Percentiles rank a stretch among this genome's conserved stretches.
Evolutionary conservation across 2,113 vertebrate genomes (phyloP).

Genomic region (Elanus axillaris): DNA sequence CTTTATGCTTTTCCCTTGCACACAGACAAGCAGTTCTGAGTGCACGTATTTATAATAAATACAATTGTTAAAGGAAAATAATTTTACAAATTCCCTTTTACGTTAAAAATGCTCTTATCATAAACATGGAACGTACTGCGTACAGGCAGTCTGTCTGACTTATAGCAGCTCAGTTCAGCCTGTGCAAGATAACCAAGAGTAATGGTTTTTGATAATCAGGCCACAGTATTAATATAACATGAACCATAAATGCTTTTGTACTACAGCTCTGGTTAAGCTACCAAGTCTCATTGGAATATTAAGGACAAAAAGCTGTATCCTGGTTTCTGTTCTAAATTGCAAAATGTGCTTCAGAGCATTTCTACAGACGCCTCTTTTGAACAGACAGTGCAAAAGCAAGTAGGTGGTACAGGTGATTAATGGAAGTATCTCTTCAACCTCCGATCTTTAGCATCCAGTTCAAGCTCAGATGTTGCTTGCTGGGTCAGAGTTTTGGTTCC

Average conservation of each 20-base stretch:
- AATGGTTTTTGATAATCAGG: conserved; percentile 82
- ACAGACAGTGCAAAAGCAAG: not conserved
- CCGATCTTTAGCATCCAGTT: not conserved
- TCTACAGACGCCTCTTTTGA: not conserved
- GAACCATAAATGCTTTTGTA: conserved; percentile 76
- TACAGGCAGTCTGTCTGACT: conserved; percentile 73
- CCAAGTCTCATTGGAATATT: conserved; percentile 79
- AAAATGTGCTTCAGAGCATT: conserved; percentile 43
- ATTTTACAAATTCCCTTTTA: conserved; percentile 72
- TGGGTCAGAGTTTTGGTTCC: conserved; percentile 36
- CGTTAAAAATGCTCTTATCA: conserved; percentile 69
- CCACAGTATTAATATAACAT: conserved; percentile 82
- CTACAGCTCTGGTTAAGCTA: conserved; percentile 71
- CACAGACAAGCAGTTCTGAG: conserved; percentile 52
- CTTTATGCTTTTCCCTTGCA: conserved; percentile 28
- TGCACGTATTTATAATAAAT: conserved; percentile 66
- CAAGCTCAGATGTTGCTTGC: not conserved
- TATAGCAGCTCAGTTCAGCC: conserved; percentile 68
- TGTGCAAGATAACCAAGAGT: conserved; percentile 77
- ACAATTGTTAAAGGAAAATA: conserved; percentile 70
- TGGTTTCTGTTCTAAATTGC: conserved; percentile 53
- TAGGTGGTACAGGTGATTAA: not conserved
- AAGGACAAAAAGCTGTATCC: conserved; percentile 62
- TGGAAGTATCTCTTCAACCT: not conserved
- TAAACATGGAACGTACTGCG: conserved; percentile 63